Evolutionary conservation across 2,797 vertebrate species (phyloP), one percentile per base, ranked within the genome.

Genomic region (Lagorchestes hirsutus): DNA sequence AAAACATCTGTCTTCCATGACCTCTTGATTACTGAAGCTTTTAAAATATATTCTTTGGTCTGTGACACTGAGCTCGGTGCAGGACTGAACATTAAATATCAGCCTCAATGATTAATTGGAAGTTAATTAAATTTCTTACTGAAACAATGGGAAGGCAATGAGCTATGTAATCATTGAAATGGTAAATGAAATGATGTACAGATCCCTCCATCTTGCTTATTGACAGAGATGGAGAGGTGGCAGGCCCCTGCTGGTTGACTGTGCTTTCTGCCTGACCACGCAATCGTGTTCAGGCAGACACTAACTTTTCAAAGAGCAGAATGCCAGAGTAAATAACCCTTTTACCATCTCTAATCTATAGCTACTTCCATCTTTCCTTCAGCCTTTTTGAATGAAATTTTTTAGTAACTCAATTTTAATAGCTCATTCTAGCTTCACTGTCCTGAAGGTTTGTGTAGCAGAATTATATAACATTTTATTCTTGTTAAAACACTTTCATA

Each of bases 61-160:
- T 99, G 98, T 98, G 99, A 98, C 98, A 99, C 98, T 90, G 97
- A 58, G 98, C 98, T 98, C 87, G 0, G 97, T 98, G 94, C 98
- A 97, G 98, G 99, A 98, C 98, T 99, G 99, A 99, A 99, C 99
- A 99, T 99, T 99, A 99, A 99, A 99, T 99, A 99, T 99, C 99
- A 99, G 99, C 99, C 99, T 99, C 99, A 98, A 98, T 99, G 99
- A 99, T 99, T 99, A 99, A 99, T 99, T 99, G 99, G 99, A 99
- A 99, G 99, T 99, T 99, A 99, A 99, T 99, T 99, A 99, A 99
- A 99, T 99, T 99, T 99, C 99, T 99, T 99, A 99, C 99, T 98
- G 99, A 99, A 99, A 99, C 99, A 99, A 99, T 99, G 99, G 99
- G 99, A 99, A 99, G 99, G 99, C 99, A 99, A 99, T 99, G 99